These are phyloP conservation scores for Mustela nigripes DNA, from an alignment of 2,113 vertebrate genomes.

Conservation along the genomic window DNA sequence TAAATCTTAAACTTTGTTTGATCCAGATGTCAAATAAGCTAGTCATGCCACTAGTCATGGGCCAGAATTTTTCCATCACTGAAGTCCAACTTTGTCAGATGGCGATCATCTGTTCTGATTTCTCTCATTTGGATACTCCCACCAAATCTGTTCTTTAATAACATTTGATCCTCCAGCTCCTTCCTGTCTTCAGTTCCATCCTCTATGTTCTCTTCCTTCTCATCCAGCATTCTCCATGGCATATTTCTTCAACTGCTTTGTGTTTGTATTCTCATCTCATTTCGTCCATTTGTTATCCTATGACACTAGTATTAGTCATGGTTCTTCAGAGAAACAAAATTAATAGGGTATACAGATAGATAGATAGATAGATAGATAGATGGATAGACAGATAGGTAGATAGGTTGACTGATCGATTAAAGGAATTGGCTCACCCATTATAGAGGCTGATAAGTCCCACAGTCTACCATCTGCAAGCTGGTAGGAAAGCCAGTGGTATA, in stretches of 20 bases:
- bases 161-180: neutral
- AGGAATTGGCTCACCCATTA: neutral
- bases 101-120: neutral
- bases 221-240: neutral
- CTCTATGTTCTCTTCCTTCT: neutral
- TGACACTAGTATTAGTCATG: neutral
- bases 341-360: neutral
- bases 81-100: neutral
- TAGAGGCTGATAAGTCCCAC: neutral
- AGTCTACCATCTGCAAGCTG: neutral
- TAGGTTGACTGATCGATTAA: neutral
- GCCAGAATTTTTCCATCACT: neutral
- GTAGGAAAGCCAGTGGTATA: neutral
- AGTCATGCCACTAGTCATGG: neutral
- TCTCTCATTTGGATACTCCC: neutral
- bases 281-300: neutral
- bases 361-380: too few species aligned
- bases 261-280: neutral
- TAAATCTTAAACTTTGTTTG: neutral
- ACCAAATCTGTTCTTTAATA: neutral
- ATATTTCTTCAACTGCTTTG: neutral
- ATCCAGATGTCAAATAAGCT: neutral
- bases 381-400: too few species aligned
- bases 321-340: neutral
- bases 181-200: neutral